Conservation (phyloP, 2,888 invertebrate genomes). For the Frankliniella intonsa region DNA sequence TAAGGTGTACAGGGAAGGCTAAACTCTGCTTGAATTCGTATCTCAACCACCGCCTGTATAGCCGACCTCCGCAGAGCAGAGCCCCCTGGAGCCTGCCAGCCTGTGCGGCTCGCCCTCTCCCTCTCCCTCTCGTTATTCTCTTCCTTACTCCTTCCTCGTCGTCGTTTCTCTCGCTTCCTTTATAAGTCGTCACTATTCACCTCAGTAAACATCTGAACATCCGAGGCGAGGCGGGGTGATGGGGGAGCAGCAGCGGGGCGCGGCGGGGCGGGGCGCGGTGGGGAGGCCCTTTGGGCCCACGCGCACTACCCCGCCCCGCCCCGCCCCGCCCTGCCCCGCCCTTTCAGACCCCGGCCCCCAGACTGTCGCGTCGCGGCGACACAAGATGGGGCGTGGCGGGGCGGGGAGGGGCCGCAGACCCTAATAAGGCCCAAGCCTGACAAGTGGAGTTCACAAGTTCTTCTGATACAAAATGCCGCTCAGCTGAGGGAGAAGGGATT, state of each 20-base stretch:
- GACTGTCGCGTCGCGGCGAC: no score
- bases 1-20: no score
- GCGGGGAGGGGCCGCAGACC: background rate
- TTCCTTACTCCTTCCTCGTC: background rate
- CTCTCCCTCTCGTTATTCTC: no score
- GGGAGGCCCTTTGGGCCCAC: background rate
- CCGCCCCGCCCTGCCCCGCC: background rate
- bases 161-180: background rate
- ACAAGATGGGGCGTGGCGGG: no score
- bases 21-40: no score
- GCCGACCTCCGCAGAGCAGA: no score
- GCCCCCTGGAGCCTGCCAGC: no score
- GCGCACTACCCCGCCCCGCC: background rate
- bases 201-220: background rate
- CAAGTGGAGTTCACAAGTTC: background rate
- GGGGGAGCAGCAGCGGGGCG: background rate
- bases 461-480: no score
- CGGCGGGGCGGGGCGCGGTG: background rate
- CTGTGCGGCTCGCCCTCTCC: no score
- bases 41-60: no score
- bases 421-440: background rate
- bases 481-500: no score
- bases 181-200: slow-evolving; percentile 1
- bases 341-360: background rate
- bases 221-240: background rate